A percentile compares a stretch with the other conserved stretches of the same genome.
These are phyloP conservation scores for Elysia crispata DNA, from an alignment of 2,888 invertebrate species.

Conservation along the genomic window DNA sequence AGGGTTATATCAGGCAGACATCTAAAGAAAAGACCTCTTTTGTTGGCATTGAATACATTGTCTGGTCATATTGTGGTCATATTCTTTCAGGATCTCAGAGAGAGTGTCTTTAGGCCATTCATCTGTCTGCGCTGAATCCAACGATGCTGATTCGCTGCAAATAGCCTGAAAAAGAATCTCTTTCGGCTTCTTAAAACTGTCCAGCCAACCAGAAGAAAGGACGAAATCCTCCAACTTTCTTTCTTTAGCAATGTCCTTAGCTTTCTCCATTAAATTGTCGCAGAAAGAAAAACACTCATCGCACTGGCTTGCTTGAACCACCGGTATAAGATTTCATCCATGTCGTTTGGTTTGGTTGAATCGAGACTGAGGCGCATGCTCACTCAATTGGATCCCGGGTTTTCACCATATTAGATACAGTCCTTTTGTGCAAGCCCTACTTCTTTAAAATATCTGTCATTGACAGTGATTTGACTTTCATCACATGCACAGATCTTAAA, in stretches of 20 bases:
- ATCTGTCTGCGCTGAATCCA: not conserved
- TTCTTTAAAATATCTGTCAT: not conserved
- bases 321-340: too few relatives aligned
- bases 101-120: constrained; percentile 4
- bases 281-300: too few relatives aligned
- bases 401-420: not conserved
- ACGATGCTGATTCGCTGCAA: constrained; percentile 19
- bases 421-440: not conserved
- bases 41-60: constrained; percentile 51
- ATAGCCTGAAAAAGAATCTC: constrained; percentile 3
- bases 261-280: constrained; percentile 45
- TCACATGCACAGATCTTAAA: too few relatives aligned
- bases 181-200: constrained; percentile 27
- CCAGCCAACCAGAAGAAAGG: constrained; percentile 36
- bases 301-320: too few relatives aligned
- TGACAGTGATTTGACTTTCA: not conserved
- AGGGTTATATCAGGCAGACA: constrained; percentile 49
- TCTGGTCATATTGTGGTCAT: constrained; percentile 29
- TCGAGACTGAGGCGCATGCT: too few relatives aligned
- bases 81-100: too few relatives aligned
- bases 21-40: constrained; percentile 52
- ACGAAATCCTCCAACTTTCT: constrained; percentile 45
- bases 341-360: too few relatives aligned
- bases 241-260: constrained; percentile 40
- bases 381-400: not conserved